phyloP scores from a whole-genome alignment of 1,140 invertebrate genomes.

The Lepidostoma basale region DNA sequence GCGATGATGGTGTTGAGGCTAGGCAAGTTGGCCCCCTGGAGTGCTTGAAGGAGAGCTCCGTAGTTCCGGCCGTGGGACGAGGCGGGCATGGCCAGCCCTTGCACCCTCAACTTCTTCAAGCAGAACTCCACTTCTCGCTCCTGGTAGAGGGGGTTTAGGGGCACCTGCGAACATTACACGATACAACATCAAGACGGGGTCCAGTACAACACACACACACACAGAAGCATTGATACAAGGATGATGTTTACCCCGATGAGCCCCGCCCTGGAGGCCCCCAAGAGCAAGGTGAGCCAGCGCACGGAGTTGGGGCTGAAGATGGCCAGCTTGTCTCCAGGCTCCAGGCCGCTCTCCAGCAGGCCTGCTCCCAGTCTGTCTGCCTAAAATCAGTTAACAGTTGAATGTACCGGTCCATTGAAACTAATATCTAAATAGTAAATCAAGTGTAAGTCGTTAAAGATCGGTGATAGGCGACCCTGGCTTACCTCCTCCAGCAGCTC shows the following conservation, averaged over 20 bases:
- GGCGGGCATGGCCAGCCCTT: constrained; percentile 71
- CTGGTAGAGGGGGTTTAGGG: constrained; percentile 80
- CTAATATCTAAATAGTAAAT: neutral
- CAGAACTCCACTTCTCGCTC: constrained; percentile 74
- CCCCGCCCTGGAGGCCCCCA: constrained; percentile 77
- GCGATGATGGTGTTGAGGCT: constrained; percentile 61
- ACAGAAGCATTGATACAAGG: neutral
- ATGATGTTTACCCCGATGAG: constrained; percentile 67
- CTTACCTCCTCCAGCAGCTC: constrained; percentile 64
- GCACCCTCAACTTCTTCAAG: constrained; percentile 73
- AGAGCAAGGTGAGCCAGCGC: constrained; percentile 79
- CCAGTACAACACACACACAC: too few species aligned
- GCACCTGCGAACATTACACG: constrained; percentile 61
- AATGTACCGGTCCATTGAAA: neutral
- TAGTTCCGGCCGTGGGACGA: constrained; percentile 71
- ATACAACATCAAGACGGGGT: neutral
- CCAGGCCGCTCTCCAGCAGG: constrained; percentile 72
- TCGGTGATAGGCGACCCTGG: neutral
- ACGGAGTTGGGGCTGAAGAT: constrained; percentile 83
- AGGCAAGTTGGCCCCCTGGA: constrained; percentile 52
- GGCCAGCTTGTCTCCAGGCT: constrained; percentile 79
- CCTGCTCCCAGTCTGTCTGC: constrained; percentile 77
- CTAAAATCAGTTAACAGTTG: constrained; percentile 49
- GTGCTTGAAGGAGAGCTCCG: too few species aligned
- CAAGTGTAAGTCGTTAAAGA: too few species aligned